Conservation (phyloP, 1,140 invertebrate genomes). For the Leptinotarsa texana region DNA sequence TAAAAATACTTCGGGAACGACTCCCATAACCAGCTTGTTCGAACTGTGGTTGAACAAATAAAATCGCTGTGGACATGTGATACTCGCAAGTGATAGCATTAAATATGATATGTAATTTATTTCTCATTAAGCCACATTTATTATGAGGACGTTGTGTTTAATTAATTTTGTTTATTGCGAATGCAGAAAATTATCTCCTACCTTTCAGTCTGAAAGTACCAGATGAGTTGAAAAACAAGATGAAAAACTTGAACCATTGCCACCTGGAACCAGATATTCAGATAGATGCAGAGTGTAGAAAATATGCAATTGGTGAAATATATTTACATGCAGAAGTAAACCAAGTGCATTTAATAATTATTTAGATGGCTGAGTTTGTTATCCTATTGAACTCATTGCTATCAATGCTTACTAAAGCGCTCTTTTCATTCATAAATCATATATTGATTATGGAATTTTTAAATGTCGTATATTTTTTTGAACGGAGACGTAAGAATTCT, state of each 20-base stretch:
- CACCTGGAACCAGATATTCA: background rate
- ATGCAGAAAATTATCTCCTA: background rate
- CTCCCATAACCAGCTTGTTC: slow-evolving; percentile 2
- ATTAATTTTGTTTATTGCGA: slow-evolving; percentile 8
- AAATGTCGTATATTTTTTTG: no score
- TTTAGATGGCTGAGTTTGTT: no score
- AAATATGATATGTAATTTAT: slow-evolving; percentile 9
- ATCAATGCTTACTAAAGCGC: no score
- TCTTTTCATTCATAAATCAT: no score
- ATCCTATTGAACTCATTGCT: no score
- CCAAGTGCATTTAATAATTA: no score
- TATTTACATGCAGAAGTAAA: background rate
- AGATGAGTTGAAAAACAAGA: background rate
- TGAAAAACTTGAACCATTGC: slow-evolving; percentile 6
- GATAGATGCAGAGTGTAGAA: background rate
- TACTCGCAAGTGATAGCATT: slow-evolving; percentile 8
- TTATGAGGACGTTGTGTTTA: background rate
- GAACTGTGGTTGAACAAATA: slow-evolving; percentile 6
- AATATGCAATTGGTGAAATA: background rate
- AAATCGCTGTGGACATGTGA: slow-evolving; percentile 5
- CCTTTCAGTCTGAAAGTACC: background rate
- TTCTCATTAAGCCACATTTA: background rate
- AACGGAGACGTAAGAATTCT: no score
- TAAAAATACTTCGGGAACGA: background rate
- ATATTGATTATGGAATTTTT: no score